Evolutionary conservation across 2,888 invertebrate genomes (phyloP), one percentile per base, ranked within the genome.

Genomic region (Ypsolopha sequella): DNA sequence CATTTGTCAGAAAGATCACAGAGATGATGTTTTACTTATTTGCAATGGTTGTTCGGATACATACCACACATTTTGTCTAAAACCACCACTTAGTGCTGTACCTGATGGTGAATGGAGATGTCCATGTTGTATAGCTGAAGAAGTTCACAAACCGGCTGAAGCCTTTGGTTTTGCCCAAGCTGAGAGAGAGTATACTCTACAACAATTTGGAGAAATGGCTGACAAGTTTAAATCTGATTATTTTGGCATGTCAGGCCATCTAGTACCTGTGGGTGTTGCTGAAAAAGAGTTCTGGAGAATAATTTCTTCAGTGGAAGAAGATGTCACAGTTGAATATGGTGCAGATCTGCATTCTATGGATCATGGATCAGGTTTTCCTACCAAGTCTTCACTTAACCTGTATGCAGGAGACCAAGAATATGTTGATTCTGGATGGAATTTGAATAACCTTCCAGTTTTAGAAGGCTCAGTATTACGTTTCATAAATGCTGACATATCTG

Each of bases 211-310:
- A 44, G 90, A 92, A 73, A 93, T 92, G 91, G 94, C 94, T 48
- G 92, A 94, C 68, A 89, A 90, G 66, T 94, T 93, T 73, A 94
- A 94, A 68, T 88, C 89, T 14, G 90, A 92, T 63, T 93, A 93
- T 68, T 94, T 94, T 78, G 89, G 90, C 50, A 91, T 88, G 89
- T 90, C 90, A 51, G 90, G 89, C 10, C 91, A 92, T 77, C 71
- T 88, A 56, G 90, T 92, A 6, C 88, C 90, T 6, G 81, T 86
- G 24, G 80, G 79, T 55, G 72, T 87, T 36, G 92, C 92, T 48
- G 94, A 94, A 72, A 89, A 89, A 64, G 93, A 93, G 68, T 94
- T 92, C 72, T 94, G 94, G 94, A 87, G 92, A 55, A 89, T 93
- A 53, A 91, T 93, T 48, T 89, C 91, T 58, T 90, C 91, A 44